These are phyloP conservation scores for Phocoena sinus DNA, from an alignment of 2,113 vertebrate genomes.

Conservation along the genomic window DNA sequence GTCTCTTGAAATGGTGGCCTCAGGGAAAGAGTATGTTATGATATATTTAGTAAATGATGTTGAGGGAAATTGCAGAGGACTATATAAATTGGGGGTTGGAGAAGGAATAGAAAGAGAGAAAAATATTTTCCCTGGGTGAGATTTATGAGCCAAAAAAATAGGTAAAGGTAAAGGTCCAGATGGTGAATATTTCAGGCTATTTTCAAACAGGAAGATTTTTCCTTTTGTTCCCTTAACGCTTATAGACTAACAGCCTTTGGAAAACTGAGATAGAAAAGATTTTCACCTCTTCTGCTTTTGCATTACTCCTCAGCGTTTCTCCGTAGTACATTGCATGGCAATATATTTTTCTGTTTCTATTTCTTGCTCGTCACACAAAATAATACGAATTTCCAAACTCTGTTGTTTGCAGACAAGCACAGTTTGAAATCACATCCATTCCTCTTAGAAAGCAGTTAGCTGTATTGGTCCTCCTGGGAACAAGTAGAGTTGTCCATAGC, in stretches of 20 bases:
- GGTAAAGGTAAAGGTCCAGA: not conserved
- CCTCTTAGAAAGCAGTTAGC: conserved; percentile 15
- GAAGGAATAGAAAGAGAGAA: conserved; percentile 29
- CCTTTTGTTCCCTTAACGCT: not conserved
- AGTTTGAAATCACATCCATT: conserved; percentile 47
- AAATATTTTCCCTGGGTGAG: conserved; percentile 51
- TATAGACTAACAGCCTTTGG: not conserved
- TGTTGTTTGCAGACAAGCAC: conserved; percentile 21
- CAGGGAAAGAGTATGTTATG: conserved; percentile 49
- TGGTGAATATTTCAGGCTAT: no score
- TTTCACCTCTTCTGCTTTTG: not conserved
- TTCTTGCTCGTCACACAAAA: conserved; percentile 19
- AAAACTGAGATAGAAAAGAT: conserved; percentile 4
- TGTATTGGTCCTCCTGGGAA: not conserved
- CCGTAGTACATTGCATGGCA: not conserved
- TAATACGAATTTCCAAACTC: conserved; percentile 22
- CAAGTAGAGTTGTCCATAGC: not conserved
- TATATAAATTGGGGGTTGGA: conserved; percentile 38
- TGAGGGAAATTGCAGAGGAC: conserved; percentile 32
- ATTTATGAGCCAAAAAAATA: conserved; percentile 60
- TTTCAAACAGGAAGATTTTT: not conserved
- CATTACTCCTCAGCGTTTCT: not conserved
- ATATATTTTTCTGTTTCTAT: conserved; percentile 25
- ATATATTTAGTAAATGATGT: conserved; percentile 60
- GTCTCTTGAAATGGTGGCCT: conserved; percentile 61